Base-by-base conservation (phyloP, 2,797 vertebrate species). In the Enteromius paludinosus region DNA sequence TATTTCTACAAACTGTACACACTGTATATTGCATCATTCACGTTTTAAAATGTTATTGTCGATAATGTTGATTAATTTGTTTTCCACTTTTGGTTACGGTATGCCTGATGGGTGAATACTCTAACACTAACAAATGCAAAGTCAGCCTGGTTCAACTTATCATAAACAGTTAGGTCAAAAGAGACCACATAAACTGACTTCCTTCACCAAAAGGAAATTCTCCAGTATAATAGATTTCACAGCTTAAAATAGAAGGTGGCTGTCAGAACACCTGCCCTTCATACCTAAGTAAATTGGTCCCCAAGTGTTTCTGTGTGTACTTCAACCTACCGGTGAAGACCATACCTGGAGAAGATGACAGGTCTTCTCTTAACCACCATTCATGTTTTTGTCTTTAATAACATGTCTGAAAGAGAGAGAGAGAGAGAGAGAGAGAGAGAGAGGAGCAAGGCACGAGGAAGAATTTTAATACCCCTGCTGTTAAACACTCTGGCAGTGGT, bases 371-470 rank as follows among this genome's bases (percentile, higher is more conserved):
- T 84, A 71, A 79, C 45, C 79, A 84, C 68, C 77, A 89, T 90
- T 88, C 83, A 87, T 84, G 45, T 82, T 85, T 82, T 47, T 64
- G 65, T 64, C 56, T 69, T 81, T 86, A 80, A 81, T 72, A 83
- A 70, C 74, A 84, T 81, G 80, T n/a, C 38, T 74, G 64, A 14
- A 18, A 62, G 69, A 71, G 35, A 35, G 14, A 25, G 54, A 61
- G 35, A 76, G 69, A 71, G 35, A 35, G 14, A 25, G 54, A 61
- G 35, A 76, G 33, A 23, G n/a, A 56, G 30, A 17, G 30, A 61
- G 20, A 38, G 2, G 28, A 45, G 35, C 28, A 23, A 77, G 41
- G 59, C 25, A 52, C 0, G 0, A 23, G 30, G 33, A 28, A 9
- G 47, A 17, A 2, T 72, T 62, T 1, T 49, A 54, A 56, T 65